A percentile compares a stretch with the other conserved stretches of the same genome.
phyloP scores from a whole-genome alignment of 2,888 invertebrate genomes.

The Automeris io region DNA sequence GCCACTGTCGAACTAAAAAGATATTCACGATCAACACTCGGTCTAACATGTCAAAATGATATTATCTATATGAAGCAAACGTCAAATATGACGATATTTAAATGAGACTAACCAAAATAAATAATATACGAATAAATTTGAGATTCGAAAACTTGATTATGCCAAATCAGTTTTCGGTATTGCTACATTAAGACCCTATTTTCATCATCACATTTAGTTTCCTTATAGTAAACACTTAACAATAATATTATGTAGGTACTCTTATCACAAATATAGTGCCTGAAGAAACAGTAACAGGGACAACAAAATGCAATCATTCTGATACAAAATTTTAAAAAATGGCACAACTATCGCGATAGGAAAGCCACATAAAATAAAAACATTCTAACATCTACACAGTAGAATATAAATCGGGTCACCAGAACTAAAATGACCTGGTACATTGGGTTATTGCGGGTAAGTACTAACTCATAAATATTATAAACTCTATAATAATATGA shows the following conservation, averaged over 20 bases:
- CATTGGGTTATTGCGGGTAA: too few relatives aligned
- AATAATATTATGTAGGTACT: slow-evolving; percentile 39
- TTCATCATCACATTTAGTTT: slow-evolving; percentile 70
- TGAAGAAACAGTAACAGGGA: slow-evolving; percentile 7
- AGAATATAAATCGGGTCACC: slow-evolving; percentile 3
- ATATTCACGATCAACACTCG: too few relatives aligned
- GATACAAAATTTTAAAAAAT: slow-evolving; percentile 33
- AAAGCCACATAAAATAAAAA: slow-evolving; percentile 40
- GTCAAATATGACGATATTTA: too few relatives aligned
- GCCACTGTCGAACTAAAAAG: neutral
- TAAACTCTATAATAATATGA: too few relatives aligned
- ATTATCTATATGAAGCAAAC: too few relatives aligned
- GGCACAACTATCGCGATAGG: slow-evolving; percentile 49
- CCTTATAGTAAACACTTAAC: slow-evolving; percentile 52
- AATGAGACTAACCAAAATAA: too few relatives aligned
- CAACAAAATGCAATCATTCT: slow-evolving; percentile 28
- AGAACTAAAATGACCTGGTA: too few relatives aligned
- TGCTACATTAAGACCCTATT: slow-evolving; percentile 64
- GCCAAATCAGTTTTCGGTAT: slow-evolving; percentile 50
- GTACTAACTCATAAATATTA: too few relatives aligned
- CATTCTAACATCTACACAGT: slow-evolving; percentile 32
- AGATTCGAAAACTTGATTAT: slow-evolving; percentile 42
- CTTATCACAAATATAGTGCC: slow-evolving; percentile 7
- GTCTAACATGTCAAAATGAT: too few relatives aligned
- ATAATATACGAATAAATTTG: slow-evolving; percentile 13